Evolutionary conservation across 35 echinoderm and acorn worm genomes (phyloP).

Genomic region (Ophioderma brevispina): DNA sequence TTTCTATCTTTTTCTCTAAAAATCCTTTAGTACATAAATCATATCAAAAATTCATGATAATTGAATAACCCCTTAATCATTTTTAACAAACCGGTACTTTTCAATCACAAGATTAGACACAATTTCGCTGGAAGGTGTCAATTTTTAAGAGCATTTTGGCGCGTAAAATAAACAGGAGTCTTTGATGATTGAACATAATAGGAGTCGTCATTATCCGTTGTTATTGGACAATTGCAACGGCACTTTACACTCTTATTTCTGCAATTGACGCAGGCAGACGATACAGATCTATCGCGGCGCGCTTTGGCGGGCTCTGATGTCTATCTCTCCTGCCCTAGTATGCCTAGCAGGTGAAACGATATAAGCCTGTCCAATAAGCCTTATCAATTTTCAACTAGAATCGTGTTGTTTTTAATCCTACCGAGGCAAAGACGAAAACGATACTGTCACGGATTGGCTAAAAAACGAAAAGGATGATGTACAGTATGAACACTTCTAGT

Average conservation of each 20-base stretch:
- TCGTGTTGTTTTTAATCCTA: conserved; percentile 6
- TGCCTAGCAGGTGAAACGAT: not conserved
- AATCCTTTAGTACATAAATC: not conserved
- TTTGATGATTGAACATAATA: conserved; percentile 3
- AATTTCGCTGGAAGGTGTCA: not conserved
- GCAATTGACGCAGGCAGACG: not conserved
- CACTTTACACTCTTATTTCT: not conserved
- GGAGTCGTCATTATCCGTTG: not conserved
- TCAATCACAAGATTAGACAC: not conserved
- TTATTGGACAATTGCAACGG: conserved; percentile 4
- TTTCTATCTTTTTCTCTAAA: not conserved
- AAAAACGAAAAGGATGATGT: too few species aligned
- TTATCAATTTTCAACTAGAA: conserved; percentile 10
- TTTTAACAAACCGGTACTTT: not conserved
- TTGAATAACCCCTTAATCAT: not conserved
- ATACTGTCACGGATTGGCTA: too few species aligned
- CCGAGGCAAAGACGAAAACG: not conserved
- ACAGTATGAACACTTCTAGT: too few species aligned
- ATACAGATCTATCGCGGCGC: not conserved
- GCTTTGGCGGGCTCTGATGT: not conserved
- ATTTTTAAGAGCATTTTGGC: not conserved
- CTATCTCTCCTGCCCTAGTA: not conserved
- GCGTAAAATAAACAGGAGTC: not conserved
- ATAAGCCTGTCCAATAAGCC: conserved; percentile 7
- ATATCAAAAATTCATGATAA: conserved; percentile 1